Base-by-base conservation (phyloP, 1,140 invertebrate species). In the Cydia pomonella region DNA sequence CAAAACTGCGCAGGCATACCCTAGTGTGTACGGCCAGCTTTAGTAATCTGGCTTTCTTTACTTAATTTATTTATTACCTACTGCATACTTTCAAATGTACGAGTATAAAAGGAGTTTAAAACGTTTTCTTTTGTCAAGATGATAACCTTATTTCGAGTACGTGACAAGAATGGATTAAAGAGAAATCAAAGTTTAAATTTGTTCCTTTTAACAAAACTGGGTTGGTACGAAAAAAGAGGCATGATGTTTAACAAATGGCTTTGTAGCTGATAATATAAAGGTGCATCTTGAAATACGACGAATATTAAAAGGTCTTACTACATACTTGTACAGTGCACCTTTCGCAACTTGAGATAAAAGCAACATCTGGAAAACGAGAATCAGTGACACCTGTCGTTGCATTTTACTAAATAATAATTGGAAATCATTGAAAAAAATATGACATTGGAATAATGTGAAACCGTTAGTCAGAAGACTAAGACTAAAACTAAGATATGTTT, bases 161-260 rank as follows among this genome's bases (percentile, higher is more conserved):
- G 64, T 69, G 64, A 69, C 64, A 69, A 69, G 64, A 69, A 69
- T 41, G 64, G 33, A 69, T 38, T 69, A 33, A 69, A 69, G 64
- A 69, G 29, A 69, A 59, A 59, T n/a, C 47, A 50, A 16, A 25
- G 59, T 13, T n/a, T 66, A 29, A 21, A 1, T 25, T 69, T 33
- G 64, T 38, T 33, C 6, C 64, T 38, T 33, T 69, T 69, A 38
- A 9, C 6, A 10, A 18, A 18, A 59, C 21, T 69, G 9, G n/a
- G 29, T 16, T n/a, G 64, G 64, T 18, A 5, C 7, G 18, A 6
- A n/a, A 69, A 69, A 69, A 38, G 13, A 69, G 29, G 16, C 29
- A 38, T 38, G 27, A n/a, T 64, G 63, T 23, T 23, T 59, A 59
- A 18, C 21, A 59, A 21, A 9, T 33, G 63, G 63, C 63, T 33